A percentile compares a stretch with the other conserved stretches of the same genome.
Evolutionary conservation across 1,140 invertebrate species (phyloP).

Genomic region (Caerostris extrusa): DNA sequence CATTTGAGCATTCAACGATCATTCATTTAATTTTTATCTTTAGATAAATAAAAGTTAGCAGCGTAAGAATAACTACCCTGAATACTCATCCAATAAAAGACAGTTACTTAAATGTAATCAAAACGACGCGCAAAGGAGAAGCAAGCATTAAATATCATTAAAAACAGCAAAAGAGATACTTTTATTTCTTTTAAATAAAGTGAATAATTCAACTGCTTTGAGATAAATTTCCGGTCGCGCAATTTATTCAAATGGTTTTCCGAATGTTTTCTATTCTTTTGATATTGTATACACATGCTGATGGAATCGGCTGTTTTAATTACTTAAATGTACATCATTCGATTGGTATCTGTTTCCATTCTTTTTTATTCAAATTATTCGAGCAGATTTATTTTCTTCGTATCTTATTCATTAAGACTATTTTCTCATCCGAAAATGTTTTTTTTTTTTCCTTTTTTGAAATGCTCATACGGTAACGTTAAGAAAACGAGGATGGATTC

Average conservation of each 20-base stretch:
- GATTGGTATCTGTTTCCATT: neutral
- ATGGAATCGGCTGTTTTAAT: neutral
- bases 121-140: no score
- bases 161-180: no score
- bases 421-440: neutral
- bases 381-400: neutral
- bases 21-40: no score
- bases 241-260: neutral
- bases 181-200: no score
- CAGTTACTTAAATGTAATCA: no score
- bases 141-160: no score
- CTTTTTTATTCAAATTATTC: neutral
- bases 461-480: no score
- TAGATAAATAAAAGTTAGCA: no score
- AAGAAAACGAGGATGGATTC: no score
- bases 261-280: neutral
- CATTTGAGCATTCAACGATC: no score
- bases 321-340: neutral
- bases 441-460: neutral
- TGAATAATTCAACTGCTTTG: neutral
- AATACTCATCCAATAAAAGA: no score
- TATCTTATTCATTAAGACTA: neutral
- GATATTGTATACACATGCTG: neutral
- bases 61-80: no score
- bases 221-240: neutral